phyloP scores from a whole-genome alignment of 2,797 vertebrate genomes.

The Mormyrus proboscirostris region DNA sequence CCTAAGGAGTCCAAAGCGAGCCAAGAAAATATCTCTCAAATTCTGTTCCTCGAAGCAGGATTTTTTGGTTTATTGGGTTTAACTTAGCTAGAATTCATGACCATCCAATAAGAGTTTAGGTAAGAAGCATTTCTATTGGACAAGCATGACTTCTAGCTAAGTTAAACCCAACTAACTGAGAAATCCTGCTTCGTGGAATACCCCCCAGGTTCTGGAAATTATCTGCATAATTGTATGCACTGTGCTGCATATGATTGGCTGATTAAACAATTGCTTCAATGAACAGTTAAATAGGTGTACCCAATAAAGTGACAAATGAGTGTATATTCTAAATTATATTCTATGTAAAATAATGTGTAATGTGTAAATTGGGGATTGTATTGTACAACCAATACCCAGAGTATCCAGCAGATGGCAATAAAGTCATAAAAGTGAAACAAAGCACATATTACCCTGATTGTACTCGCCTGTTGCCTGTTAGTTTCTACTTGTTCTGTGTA shows the following conservation, averaged over 20 bases:
- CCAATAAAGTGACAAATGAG: neutral
- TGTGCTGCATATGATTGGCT: neutral
- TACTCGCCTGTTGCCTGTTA: too few species aligned
- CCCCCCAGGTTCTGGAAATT: neutral
- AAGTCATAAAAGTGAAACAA: neutral
- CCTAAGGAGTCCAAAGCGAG: too few species aligned
- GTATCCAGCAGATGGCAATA: constrained; percentile 24
- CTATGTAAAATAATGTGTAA: neutral
- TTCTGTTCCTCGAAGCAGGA: neutral
- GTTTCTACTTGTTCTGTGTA: too few species aligned
- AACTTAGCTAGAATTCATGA: neutral
- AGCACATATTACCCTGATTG: neutral
- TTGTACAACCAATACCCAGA: neutral
- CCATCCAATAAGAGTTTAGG: neutral
- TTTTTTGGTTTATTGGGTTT: neutral
- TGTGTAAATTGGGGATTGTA: neutral
- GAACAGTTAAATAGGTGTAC: neutral
- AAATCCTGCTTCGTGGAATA: neutral
- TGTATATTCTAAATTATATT: neutral
- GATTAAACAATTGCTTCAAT: neutral
- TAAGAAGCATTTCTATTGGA: neutral
- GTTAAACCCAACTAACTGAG: neutral
- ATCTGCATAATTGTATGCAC: neutral
- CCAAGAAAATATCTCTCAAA: neutral
- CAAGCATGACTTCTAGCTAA: neutral